Conservation (phyloP, 2,888 invertebrate species). For the Parnassius mnemosyne region DNA sequence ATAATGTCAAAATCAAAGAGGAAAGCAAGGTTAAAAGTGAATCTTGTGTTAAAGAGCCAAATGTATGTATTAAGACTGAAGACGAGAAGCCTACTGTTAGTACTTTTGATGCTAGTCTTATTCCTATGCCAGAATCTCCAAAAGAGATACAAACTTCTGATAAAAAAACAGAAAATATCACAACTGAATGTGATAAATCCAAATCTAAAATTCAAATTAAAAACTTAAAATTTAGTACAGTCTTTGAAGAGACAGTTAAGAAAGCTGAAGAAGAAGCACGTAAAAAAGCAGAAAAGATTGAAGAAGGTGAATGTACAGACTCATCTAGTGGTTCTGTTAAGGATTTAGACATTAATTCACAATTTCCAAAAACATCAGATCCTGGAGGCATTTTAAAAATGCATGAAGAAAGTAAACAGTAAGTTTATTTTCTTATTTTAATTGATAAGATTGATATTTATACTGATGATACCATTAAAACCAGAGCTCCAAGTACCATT, state of each 20-base stretch:
- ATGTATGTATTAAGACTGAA: constrained; percentile 40
- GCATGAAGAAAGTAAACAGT: constrained; percentile 77
- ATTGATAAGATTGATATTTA: background rate
- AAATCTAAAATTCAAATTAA: constrained; percentile 84
- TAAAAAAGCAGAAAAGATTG: constrained; percentile 81
- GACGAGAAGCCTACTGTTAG: constrained; percentile 38
- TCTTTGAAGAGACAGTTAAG: constrained; percentile 84
- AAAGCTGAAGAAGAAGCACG: constrained; percentile 83
- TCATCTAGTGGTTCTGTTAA: constrained; percentile 63
- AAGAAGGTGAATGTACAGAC: constrained; percentile 83
- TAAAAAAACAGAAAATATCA: constrained; percentile 47
- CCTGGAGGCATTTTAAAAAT: constrained; percentile 71
- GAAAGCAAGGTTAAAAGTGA: constrained; percentile 32
- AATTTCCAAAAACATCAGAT: constrained; percentile 72
- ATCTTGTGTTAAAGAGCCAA: constrained; percentile 34
- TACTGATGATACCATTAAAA: too few species aligned
- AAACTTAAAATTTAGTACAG: constrained; percentile 83
- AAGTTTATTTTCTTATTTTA: constrained; percentile 40
- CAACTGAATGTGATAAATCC: constrained; percentile 58
- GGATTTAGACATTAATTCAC: constrained; percentile 59
- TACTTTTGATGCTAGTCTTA: constrained; percentile 54
- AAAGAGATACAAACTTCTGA: constrained; percentile 47
- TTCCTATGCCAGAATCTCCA: constrained; percentile 69
- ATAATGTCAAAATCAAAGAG: constrained; percentile 39
- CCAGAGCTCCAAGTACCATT: too few species aligned